Evolutionary conservation across 2,888 invertebrate species (phyloP).

Genomic region (Cephus sareptanus): DNA sequence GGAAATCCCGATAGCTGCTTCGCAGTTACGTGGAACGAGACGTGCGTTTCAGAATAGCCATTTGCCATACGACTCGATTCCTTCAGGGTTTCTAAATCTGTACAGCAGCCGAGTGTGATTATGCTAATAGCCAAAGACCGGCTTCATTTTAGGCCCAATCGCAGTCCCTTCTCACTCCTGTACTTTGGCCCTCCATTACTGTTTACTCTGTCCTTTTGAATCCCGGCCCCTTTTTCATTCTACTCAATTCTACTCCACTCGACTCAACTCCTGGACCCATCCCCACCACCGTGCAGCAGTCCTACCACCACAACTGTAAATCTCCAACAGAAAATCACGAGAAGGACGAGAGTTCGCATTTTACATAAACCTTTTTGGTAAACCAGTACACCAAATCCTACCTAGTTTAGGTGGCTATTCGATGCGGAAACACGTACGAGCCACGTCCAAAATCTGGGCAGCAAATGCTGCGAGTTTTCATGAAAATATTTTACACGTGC

Average conservation of each 20-base stretch:
- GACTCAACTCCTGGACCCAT: not conserved
- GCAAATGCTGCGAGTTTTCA: constrained; percentile 27
- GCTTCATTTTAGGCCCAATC: not conserved
- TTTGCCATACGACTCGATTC: not conserved
- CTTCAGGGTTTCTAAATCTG: constrained; percentile 11
- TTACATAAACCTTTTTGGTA: constrained; percentile 25
- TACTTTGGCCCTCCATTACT: not conserved
- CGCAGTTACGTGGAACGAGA: not conserved
- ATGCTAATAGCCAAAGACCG: constrained; percentile 14
- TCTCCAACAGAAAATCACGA: not conserved
- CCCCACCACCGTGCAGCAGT: not conserved
- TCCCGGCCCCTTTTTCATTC: not conserved
- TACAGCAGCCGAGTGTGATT: constrained; percentile 17
- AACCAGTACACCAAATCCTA: not conserved
- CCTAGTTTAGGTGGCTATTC: constrained; percentile 1
- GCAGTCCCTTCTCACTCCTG: not conserved
- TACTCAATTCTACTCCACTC: not conserved
- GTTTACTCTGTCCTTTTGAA: not conserved
- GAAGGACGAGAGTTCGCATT: constrained; percentile 6
- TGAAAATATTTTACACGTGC: not conserved
- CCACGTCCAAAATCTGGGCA: constrained; percentile 33
- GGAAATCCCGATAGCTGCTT: no score
- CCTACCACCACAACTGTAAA: not conserved
- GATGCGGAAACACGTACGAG: constrained; percentile 50
- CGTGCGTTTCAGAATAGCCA: not conserved